A percentile compares a stretch with the other conserved stretches of the same genome.
Conservation (phyloP, 2,797 vertebrate species). For the Myoxocephalus aenaeus region DNA sequence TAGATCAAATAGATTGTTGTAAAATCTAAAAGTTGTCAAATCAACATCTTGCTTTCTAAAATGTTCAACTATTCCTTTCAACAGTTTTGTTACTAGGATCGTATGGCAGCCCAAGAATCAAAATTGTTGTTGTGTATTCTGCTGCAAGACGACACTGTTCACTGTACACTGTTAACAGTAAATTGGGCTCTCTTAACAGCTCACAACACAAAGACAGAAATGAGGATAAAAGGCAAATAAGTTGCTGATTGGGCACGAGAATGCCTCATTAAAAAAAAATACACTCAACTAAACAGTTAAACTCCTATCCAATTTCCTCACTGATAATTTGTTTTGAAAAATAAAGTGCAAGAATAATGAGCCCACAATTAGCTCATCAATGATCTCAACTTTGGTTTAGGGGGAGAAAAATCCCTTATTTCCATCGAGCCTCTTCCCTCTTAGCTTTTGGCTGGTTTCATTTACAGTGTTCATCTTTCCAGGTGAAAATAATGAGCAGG, state of each 20-base stretch:
- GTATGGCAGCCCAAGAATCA: not conserved
- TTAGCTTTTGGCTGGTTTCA: constrained; percentile 56
- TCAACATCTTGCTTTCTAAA: not conserved
- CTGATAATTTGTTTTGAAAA: constrained; percentile 23
- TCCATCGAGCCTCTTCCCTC: constrained; percentile 27
- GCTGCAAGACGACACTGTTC: not conserved
- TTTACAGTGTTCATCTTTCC: constrained; percentile 49
- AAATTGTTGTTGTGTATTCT: not conserved
- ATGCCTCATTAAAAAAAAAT: constrained; percentile 8
- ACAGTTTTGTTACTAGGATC: not conserved
- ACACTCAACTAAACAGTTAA: constrained; percentile 7
- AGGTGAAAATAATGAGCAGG: constrained; percentile 55
- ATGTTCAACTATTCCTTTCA: not conserved
- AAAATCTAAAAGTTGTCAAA: not conserved
- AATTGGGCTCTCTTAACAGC: not conserved
- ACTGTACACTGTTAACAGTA: not conserved
- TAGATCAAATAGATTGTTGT: not conserved
- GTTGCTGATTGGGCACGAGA: not conserved
- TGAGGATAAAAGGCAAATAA: not conserved
- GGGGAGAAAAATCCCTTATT: not conserved
- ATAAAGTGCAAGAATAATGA: constrained; percentile 31
- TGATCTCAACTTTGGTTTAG: not conserved
- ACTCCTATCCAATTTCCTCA: constrained; percentile 1
- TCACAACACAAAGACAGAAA: constrained; percentile 7
- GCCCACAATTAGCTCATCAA: constrained; percentile 17